Conservation (phyloP, 2,888 invertebrate species). For the Callosobruchus maculatus region DNA sequence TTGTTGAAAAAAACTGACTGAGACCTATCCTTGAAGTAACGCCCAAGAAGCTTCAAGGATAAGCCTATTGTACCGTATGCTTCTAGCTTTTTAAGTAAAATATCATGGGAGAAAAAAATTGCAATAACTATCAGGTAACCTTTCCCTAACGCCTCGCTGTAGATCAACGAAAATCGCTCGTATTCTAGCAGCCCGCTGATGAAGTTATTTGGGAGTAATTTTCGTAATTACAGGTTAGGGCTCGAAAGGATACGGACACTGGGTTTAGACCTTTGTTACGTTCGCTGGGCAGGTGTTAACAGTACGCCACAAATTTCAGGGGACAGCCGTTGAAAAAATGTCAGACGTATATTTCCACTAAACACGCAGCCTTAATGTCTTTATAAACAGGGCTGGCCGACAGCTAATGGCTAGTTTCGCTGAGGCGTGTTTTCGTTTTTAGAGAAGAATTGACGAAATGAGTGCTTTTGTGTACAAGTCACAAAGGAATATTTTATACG, state of each 20-base stretch:
- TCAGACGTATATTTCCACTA: not conserved
- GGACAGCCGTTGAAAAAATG: not conserved
- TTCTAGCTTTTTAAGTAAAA: too few relatives aligned
- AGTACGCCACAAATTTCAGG: not conserved
- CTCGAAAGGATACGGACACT: not conserved
- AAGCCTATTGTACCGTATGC: too few relatives aligned
- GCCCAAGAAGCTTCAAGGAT: too few relatives aligned
- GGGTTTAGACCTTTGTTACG: not conserved
- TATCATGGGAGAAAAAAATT: too few relatives aligned
- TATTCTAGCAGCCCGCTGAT: not conserved
- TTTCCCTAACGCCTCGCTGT: too few relatives aligned
- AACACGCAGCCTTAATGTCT: not conserved
- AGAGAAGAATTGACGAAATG: not conserved
- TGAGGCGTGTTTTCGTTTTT: not conserved
- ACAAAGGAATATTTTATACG: too few relatives aligned
- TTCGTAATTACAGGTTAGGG: not conserved
- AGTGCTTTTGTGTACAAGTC: not conserved
- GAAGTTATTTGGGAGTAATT: not conserved
- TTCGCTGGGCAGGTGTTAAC: not conserved
- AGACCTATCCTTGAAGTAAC: too few relatives aligned
- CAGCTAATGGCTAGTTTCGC: not conserved
- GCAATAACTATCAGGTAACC: too few relatives aligned
- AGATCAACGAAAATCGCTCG: not conserved
- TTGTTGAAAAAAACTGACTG: too few relatives aligned
- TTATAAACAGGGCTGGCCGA: not conserved